Conservation (phyloP, 1,140 invertebrate genomes). For the Drosophila sp. region DNA sequence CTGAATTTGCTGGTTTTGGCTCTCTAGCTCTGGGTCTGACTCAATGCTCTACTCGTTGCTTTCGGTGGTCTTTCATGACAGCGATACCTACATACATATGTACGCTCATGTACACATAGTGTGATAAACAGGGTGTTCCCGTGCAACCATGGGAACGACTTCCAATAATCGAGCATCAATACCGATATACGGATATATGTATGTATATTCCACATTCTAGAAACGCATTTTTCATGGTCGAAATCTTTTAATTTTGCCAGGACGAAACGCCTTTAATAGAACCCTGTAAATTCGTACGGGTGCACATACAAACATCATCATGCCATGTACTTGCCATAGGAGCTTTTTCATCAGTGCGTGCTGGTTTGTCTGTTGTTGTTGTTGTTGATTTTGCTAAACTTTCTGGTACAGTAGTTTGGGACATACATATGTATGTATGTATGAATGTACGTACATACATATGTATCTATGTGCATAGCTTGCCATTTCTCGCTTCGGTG, state of each 20-base stretch:
- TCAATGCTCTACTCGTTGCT: constrained; percentile 31
- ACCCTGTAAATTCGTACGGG: constrained; percentile 19
- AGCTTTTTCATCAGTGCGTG: constrained; percentile 51
- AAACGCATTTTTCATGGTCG: neutral
- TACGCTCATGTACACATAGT: constrained; percentile 10
- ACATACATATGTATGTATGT: constrained; percentile 17
- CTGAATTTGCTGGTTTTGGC: constrained; percentile 18
- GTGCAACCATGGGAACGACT: neutral
- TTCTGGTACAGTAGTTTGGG: constrained; percentile 51
- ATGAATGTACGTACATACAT: constrained; percentile 19
- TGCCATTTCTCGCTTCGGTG: constrained; percentile 49
- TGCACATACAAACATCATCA: constrained; percentile 27
- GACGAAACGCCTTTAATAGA: neutral
- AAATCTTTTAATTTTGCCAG: neutral
- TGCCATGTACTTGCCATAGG: constrained; percentile 30
- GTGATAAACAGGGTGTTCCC: constrained; percentile 19
- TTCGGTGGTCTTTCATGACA: constrained; percentile 35
- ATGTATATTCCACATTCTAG: neutral
- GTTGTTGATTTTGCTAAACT: constrained; percentile 43
- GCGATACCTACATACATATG: constrained; percentile 27
- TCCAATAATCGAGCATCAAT: neutral
- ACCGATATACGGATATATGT: neutral
- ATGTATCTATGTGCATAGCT: constrained; percentile 24
- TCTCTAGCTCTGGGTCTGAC: constrained; percentile 32
- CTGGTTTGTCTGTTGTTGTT: constrained; percentile 36